phyloP scores from a whole-genome alignment of 1,140 invertebrate species.

The Mactra quadrangularis region DNA sequence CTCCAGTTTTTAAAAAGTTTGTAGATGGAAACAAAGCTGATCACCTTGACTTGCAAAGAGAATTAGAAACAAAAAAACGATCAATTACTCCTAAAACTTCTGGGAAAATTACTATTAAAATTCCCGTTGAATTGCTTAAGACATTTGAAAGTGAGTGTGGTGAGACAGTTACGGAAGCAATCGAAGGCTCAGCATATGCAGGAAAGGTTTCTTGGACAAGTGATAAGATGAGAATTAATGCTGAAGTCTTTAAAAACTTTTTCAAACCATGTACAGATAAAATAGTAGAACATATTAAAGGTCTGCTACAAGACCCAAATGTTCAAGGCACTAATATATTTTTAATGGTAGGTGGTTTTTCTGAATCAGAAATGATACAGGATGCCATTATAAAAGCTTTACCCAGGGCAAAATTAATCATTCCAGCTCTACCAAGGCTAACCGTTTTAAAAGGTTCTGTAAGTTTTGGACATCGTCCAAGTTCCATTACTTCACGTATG shows the following conservation, averaged over 20 bases:
- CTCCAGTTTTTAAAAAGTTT: slow-evolving; percentile 36
- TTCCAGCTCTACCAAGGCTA: slow-evolving; percentile 41
- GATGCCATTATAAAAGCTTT: slow-evolving; percentile 47
- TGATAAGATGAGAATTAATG: slow-evolving; percentile 59
- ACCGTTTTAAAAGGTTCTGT: slow-evolving; percentile 59
- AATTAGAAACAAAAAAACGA: slow-evolving; percentile 58
- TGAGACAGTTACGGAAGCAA: slow-evolving; percentile 43
- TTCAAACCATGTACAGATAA: slow-evolving; percentile 51
- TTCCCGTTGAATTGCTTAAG: slow-evolving; percentile 28
- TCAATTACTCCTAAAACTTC: slow-evolving; percentile 26
- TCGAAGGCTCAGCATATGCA: slow-evolving; percentile 33
- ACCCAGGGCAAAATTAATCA: slow-evolving; percentile 40
- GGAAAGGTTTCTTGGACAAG: slow-evolving; percentile 43
- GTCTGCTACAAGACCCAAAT: slow-evolving; percentile 35
- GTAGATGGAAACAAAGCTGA: slow-evolving; percentile 51
- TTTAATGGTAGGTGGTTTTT: slow-evolving; percentile 64
- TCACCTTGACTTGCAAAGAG: slow-evolving; percentile 50
- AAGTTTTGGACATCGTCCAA: slow-evolving; percentile 60
- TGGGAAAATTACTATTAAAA: slow-evolving; percentile 46
- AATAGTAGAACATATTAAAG: slow-evolving; percentile 49
- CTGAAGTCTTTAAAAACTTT: slow-evolving; percentile 48
- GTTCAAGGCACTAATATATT: slow-evolving; percentile 49
- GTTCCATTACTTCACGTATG: slow-evolving; percentile 35
- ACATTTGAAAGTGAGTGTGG: slow-evolving; percentile 24
- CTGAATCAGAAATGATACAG: slow-evolving; percentile 54